These are phyloP conservation scores for Myotis myotis DNA, from an alignment of 2,797 vertebrate genomes.

Conservation along the genomic window DNA sequence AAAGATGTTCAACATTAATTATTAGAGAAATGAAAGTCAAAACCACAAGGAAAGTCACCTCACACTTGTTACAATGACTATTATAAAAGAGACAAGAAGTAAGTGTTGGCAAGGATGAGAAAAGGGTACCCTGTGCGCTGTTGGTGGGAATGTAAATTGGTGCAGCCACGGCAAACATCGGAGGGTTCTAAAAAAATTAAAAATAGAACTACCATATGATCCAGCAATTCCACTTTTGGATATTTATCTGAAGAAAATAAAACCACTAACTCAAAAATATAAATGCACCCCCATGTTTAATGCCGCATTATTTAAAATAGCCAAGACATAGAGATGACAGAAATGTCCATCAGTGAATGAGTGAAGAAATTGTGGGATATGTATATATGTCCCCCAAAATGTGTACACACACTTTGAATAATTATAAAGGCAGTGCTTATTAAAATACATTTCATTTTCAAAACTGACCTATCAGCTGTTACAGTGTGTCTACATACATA, in stretches of 20 bases:
- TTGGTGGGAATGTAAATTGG: background rate
- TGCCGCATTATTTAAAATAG: background rate
- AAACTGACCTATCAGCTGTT: too few species aligned
- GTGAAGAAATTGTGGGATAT: background rate
- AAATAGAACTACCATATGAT: background rate
- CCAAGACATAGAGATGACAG: background rate
- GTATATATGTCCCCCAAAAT: too few species aligned
- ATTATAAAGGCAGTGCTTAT: too few species aligned
- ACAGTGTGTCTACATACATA: too few species aligned
- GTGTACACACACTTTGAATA: too few species aligned
- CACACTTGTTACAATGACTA: background rate
- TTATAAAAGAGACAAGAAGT: background rate
- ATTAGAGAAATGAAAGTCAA: background rate
- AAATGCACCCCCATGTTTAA: background rate
- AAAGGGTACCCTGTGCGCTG: background rate
- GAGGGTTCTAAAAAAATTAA: background rate
- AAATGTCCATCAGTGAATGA: background rate
- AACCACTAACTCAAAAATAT: background rate
- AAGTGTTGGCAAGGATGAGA: background rate
- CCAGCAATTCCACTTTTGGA: background rate
- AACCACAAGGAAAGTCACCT: background rate
- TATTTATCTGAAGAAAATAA: background rate
- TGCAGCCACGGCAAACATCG: background rate
- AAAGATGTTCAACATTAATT: background rate
- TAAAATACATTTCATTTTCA: background rate